Base-by-base conservation (phyloP, 1,140 invertebrate species). In the Drosophila ficusphila region DNA sequence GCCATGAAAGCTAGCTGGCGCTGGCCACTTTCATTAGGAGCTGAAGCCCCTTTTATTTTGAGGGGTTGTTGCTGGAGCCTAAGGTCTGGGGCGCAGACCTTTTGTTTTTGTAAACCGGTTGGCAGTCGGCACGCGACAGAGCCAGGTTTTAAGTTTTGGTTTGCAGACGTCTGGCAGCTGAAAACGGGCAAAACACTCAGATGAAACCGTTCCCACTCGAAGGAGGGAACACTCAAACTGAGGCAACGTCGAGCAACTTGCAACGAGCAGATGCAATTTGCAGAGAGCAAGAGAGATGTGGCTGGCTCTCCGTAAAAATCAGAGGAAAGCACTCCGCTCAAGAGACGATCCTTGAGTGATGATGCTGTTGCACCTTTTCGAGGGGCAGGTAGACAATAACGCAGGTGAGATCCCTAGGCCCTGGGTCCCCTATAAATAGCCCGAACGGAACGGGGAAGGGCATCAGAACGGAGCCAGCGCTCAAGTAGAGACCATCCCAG, bases 361-460 rank as follows among this genome's bases (percentile, higher is more conserved):
- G 25, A 44, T 42, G 60, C 51, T 36, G 68, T 39, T 38, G 56
- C 57, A 53, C 52, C 44, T 69, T 69, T 69, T 47, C 19, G 25
- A 11, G 16, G 23, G 56, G 57, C 70, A 73, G 70, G 70, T 73
- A 72, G 69, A 31, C 9, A 18, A 23, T 8, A 11, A 31, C 25
- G 69, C 76, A 74, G 76, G 76, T 79, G 81, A 57, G 65, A 74
- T 19, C 42, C 39, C 42, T 48, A 34, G 39, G 41, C 72, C 34
- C 33, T 57, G 52, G 52, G 9, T 19, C 39, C 34, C 53, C 82
- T 90, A 90, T 89, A 90, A 89, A 90, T 79, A 78, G 75, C 60
- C 73, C 51, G 49, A 62, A 51, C 85, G 56, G 78, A 61, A 71
- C 78, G 75, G 85, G 73, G 89, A 90, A 90, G 89, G 89, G 89